Base-by-base conservation (phyloP, 1,140 invertebrate species). In the Tigriopus japonicus region DNA sequence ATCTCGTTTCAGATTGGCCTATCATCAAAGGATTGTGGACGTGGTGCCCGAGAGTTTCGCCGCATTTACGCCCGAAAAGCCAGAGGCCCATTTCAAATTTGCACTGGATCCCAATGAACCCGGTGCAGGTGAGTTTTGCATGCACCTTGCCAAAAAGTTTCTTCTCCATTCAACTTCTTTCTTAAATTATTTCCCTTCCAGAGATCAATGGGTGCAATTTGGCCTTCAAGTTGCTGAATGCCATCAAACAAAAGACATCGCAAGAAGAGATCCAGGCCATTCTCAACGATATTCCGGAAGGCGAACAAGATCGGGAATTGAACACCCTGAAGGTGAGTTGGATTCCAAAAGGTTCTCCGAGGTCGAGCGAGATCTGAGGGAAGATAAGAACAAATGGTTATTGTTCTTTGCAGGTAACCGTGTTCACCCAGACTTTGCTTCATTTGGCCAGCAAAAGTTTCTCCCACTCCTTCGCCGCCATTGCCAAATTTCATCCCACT, bases 381-480 rank as follows among this genome's bases (percentile, higher is more conserved):
- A n/a, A 10, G 61, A 63, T 15, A 49, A 49, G n/a, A 49, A 2
- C 2, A 21, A 15, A 17, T 49, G 21, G 21, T 28, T 85, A 84
- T 68, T 93, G 94, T 74, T 87, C 89, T 0, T 70, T 94, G 35
- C 92, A 93, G 73, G 94, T 98, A 51, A 90, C 96, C 68, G 87
- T 98, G 0, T 98, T 98, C 72, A 86, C 94, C 6, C 88, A 95
- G 67, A 94, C 90, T 0, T 72, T 98, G 59, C 75, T 98, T 0
- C 86, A 92, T 69, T 73, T 96, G 43, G 93, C 91, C 19, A 87
- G 85, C 1, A 98, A 98, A 74, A 96, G 91, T 68, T 94, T 98
- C 68, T 95, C 91, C 64, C 95, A 99, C 70, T 90, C 89, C 66
- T 98, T 97, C 73, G 88, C 94, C 14, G 93, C 91, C 42, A 87